Evolutionary conservation across 2,113 vertebrate species (phyloP).

Genomic region (Copsychus sechellarum): DNA sequence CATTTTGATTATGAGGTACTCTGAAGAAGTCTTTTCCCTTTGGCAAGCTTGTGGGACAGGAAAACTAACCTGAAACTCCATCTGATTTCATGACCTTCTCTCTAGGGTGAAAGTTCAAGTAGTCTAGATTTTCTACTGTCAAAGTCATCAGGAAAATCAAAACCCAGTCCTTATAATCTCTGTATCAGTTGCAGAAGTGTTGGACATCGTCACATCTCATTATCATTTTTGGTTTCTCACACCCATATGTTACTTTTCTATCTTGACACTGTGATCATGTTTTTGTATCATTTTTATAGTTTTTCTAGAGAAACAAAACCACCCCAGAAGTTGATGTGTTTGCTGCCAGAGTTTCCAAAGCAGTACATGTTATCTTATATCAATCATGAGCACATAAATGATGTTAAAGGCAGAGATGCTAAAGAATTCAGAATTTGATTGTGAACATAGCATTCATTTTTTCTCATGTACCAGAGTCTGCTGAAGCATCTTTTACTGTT

Average conservation of each 20-base stretch:
- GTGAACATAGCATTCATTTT: neutral
- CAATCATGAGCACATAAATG: neutral
- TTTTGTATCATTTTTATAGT: neutral
- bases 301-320: neutral
- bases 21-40: neutral
- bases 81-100: neutral
- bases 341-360: neutral
- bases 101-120: neutral
- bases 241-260: neutral
- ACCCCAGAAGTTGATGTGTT: neutral
- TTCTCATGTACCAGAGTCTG: neutral
- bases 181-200: neutral
- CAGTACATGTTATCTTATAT: neutral
- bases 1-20: neutral
- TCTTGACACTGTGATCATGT: neutral
- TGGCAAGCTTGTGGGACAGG: neutral
- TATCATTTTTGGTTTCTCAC: neutral
- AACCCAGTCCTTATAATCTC: neutral
- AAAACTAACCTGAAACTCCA: neutral
- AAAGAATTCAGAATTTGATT: neutral
- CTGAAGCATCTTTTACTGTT: neutral
- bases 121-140: neutral
- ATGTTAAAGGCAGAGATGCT: neutral
- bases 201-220: neutral
- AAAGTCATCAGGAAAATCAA: neutral